phyloP scores from a whole-genome alignment of 2,797 vertebrate species.

The Gymnopithys bicolor region DNA sequence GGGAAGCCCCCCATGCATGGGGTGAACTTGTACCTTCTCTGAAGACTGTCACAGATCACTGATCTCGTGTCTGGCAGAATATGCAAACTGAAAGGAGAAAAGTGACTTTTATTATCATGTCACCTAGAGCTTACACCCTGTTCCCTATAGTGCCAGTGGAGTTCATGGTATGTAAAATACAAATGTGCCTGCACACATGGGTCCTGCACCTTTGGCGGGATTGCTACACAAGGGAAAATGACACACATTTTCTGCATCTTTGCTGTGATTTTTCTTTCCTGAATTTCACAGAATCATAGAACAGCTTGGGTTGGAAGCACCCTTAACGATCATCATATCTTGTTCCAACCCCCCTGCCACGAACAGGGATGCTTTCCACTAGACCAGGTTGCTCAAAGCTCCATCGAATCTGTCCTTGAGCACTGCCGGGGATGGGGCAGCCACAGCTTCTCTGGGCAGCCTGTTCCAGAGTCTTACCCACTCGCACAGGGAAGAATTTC shows the following conservation, averaged over 20 bases:
- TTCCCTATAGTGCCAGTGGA: accelerated
- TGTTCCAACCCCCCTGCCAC: neutral
- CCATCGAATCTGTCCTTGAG: accelerated
- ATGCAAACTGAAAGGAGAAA: neutral
- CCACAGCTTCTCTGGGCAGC: neutral
- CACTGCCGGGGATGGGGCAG: neutral
- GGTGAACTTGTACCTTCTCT: neutral
- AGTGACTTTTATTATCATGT: neutral
- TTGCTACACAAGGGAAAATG: neutral
- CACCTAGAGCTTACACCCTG: neutral
- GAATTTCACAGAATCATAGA: neutral
- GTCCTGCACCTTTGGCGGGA: neutral
- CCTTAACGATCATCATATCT: neutral
- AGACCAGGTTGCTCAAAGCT: neutral
- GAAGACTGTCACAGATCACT: too few species aligned
- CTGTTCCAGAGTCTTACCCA: accelerated
- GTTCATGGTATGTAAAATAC: neutral
- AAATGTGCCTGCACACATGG: accelerated
- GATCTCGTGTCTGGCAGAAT: neutral
- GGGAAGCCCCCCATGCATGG: neutral
- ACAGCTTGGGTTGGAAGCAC: neutral
- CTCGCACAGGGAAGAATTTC: neutral
- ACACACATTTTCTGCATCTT: neutral
- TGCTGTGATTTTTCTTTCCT: neutral
- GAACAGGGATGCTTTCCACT: neutral